Base-by-base conservation (phyloP, 2,797 vertebrate species). In the Oryzias sinensis region DNA sequence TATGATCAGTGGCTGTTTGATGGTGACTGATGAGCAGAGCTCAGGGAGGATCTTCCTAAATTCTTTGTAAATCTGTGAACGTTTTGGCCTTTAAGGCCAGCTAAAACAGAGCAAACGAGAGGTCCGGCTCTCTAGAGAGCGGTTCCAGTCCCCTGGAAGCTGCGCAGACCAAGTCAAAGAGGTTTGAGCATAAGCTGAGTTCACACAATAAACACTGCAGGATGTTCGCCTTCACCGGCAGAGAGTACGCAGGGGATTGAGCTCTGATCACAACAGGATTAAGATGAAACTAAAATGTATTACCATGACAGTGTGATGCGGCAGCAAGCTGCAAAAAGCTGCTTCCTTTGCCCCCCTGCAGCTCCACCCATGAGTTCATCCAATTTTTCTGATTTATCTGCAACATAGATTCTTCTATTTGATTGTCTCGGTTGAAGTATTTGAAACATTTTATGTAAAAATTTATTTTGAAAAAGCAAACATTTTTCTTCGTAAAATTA, bases 21-120 rank as follows among this genome's bases (percentile, higher is more conserved):
- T 68, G 72, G 64, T 56, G 14, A 62, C 56, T 44, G 65, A 78
- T 83, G 76, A 75, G 55, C 63, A 18, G 53, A 61, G 76, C 65
- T 84, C 79, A 72, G 69, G 47, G 50, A 75, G 49, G 69, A 80
- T 81, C 77, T 75, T 61, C 62, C 24, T 59, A 51, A 82, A 81
- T 27, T 27, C 5, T 27, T 27, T 7, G 6, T 27, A 33, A 33
- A 37, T 13, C 33, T 37, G 1, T 37, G 33, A 79, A 69, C 73
- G 66, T 14, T 8, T 15, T 9, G 70, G 70, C 63, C 62, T 53
- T 55, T 11, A 4, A 55, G 69, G 64, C 58, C 37, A 58, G 82
- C 80, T 78, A 80, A 79, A 76, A 76, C 55, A 40, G 45, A 70
- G 66, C 43, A 14, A 57, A 51, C 59, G 53, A 56, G 62, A 72